Evolutionary conservation across 2,113 vertebrate genomes (phyloP), one percentile per base, ranked within the genome.

Genomic region (Empidonax alnorum): DNA sequence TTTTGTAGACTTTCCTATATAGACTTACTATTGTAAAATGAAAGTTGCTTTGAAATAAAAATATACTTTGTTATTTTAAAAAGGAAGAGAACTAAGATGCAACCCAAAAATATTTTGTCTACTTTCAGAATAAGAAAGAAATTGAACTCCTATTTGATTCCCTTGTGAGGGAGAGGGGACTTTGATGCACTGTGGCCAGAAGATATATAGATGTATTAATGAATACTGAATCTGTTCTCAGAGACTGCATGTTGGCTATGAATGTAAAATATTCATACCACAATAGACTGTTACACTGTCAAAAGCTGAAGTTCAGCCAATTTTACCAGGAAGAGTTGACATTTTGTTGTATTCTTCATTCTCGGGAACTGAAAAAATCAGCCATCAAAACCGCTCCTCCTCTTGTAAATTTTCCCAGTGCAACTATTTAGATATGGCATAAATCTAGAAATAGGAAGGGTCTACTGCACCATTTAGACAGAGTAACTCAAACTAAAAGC

Each of bases 211-310:
- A 27, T 79, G 41, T 82, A 87, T 87, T 91, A 94, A 93, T 72
- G 37, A 87, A 95, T 92, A 90, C 58, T 62, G 85, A 79, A 87
- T 96, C 62, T 87, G 44, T 94, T 58, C 87, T 96, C 71, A 85
- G 90, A 91, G 44, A 72, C 71, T 79, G 44, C 71, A 49, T 72
- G 28, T 71, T 83, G 71, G 53, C 44, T 95, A 41, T 49, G 84
- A 91, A 79, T 88, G 67, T 94, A 83, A 95, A 96, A 95, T 83
- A 93, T 74, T 89, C 92, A 78, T 75, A 85, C 49, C 78, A 97
- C 94, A 96, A 85, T 95, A 93, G 90, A 59, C 69, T 82, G 65
- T 78, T 89, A 87, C 49, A 89, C 52, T 87, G 52, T 93, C 66
- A 93, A 93, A 94, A 87, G 39, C n/a, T 91, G 93, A 93, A 88